Conservation (phyloP, 2,113 vertebrate species). For the Lutjanus erythropterus region DNA sequence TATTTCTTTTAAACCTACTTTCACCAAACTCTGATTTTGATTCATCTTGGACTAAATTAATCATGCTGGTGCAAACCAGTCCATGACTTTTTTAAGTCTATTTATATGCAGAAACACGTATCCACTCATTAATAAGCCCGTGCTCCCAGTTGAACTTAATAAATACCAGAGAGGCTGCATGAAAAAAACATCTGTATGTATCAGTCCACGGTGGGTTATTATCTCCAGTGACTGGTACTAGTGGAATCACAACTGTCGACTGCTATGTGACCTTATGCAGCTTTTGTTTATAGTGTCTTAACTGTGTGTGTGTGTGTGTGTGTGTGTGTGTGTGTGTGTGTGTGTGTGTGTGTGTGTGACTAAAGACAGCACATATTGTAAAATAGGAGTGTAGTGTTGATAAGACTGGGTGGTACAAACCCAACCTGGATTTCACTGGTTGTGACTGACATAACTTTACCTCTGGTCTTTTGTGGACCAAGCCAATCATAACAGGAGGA, state of each 20-base stretch:
- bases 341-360: no score
- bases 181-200: neutral
- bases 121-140: neutral
- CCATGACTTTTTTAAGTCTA: no score
- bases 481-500: conserved; percentile 72
- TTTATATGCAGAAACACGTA: neutral
- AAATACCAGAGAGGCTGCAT: neutral
- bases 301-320: neutral
- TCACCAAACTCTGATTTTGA: no score
- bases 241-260: neutral
- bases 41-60: no score
- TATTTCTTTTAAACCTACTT: no score
- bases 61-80: no score
- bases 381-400: conserved; percentile 1
- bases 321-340: neutral
- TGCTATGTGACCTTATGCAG: neutral
- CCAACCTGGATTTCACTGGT: conserved; percentile 44
- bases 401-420: conserved; percentile 44
- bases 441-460: conserved; percentile 48
- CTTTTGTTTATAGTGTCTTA: neutral
- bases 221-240: neutral
- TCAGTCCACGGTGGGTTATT: neutral
- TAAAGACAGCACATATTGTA: neutral
- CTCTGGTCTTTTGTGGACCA: neutral
- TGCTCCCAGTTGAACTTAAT: neutral